These are phyloP conservation scores for Melitaea athalia DNA, from an alignment of 2,888 invertebrate species.

Conservation along the genomic window DNA sequence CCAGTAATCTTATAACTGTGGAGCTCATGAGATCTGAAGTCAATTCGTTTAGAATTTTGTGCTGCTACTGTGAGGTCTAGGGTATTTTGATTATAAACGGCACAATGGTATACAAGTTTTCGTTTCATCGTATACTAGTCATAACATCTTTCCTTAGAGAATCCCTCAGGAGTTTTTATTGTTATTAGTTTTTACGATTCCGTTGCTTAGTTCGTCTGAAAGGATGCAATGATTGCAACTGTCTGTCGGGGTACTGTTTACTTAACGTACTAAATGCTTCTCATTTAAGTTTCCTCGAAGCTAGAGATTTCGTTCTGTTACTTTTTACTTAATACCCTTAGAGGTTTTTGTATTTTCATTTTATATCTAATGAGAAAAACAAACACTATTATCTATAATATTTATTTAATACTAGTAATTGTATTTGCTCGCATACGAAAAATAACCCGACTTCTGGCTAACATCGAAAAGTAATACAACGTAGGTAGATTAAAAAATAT, in stretches of 20 bases:
- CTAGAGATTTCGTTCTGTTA: conserved; percentile 24
- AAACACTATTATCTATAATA: background rate
- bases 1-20: no score
- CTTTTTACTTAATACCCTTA: conserved; percentile 12
- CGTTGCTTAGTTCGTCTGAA: background rate
- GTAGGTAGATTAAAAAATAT: no score
- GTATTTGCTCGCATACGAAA: no score
- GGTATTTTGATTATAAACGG: no score
- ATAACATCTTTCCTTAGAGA: no score
- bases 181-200: background rate
- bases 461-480: no score
- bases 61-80: no score
- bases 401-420: no score
- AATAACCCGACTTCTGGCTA: no score
- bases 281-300: conserved; percentile 36
- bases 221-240: conserved; percentile 2
- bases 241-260: conserved; percentile 15
- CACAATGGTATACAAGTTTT: background rate
- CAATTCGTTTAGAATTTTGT: no score
- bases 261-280: conserved; percentile 16
- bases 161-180: no score
- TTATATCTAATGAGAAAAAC: background rate
- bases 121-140: background rate
- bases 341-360: background rate
- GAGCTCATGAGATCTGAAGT: no score